These are phyloP conservation scores for Cantharis nigra DNA, from an alignment of 2,888 invertebrate species.

Conservation along the genomic window DNA sequence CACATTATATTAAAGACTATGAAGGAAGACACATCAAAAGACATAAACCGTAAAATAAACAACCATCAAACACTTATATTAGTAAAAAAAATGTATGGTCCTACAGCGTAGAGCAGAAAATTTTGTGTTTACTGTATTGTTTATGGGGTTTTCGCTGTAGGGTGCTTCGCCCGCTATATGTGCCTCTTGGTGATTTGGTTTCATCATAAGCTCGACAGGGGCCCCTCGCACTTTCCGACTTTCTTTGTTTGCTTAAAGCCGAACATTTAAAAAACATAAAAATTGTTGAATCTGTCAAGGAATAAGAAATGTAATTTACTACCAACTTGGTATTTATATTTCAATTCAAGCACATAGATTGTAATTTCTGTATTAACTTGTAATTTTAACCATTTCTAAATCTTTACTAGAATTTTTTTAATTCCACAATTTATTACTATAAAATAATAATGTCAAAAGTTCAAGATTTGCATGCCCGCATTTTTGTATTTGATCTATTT, in stretches of 20 bases:
- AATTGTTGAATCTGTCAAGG: constrained; percentile 37
- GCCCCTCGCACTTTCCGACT: constrained; percentile 33
- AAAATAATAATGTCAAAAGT: no score
- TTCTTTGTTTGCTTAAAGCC: constrained; percentile 39
- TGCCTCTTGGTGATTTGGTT: constrained; percentile 37
- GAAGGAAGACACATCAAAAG: constrained; percentile 33
- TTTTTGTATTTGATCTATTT: no score
- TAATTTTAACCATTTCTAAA: background rate
- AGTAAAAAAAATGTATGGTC: constrained; percentile 47
- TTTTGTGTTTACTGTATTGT: constrained; percentile 51
- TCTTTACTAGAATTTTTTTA: background rate
- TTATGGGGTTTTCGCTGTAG: constrained; percentile 47
- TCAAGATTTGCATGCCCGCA: no score
- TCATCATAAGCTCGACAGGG: constrained; percentile 37
- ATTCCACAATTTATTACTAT: background rate
- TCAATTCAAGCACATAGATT: background rate
- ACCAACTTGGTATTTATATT: background rate
- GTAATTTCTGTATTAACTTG: background rate
- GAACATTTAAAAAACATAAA: constrained; percentile 35
- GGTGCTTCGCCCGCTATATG: constrained; percentile 40
- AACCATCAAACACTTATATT: constrained; percentile 51
- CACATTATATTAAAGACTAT: constrained; percentile 18
- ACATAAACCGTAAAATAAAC: constrained; percentile 51
- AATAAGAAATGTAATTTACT: constrained; percentile 19
- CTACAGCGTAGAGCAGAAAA: constrained; percentile 41